Conservation (phyloP, 2,888 invertebrate species). For the Drosophila parthenogenetica region DNA sequence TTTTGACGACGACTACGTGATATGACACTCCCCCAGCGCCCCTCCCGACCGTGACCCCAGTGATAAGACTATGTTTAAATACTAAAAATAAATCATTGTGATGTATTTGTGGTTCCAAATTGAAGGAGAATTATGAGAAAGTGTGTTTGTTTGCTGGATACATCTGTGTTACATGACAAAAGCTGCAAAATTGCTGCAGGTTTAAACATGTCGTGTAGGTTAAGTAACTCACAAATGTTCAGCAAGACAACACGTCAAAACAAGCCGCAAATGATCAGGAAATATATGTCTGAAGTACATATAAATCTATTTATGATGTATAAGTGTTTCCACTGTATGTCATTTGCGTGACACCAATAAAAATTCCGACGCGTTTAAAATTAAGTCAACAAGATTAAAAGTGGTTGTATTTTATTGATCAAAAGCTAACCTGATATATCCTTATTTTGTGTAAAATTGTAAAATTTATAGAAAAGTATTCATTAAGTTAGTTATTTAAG, state of each 20-base stretch:
- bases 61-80: slow-evolving; percentile 36
- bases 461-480: too few species aligned
- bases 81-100: slow-evolving; percentile 32
- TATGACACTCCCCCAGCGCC: slow-evolving; percentile 25
- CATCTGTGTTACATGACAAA: slow-evolving; percentile 71
- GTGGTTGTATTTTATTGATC: too few species aligned
- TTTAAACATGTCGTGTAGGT: slow-evolving; percentile 59
- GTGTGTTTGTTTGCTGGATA: slow-evolving; percentile 82
- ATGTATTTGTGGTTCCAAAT: slow-evolving; percentile 2
- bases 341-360: slow-evolving; percentile 33
- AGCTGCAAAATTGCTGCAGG: not conserved
- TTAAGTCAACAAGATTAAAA: not conserved
- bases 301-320: slow-evolving; percentile 13
- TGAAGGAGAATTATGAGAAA: slow-evolving; percentile 63
- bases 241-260: slow-evolving; percentile 79
- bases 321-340: slow-evolving; percentile 9
- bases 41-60: slow-evolving; percentile 26
- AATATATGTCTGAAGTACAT: slow-evolving; percentile 12
- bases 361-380: slow-evolving; percentile 9
- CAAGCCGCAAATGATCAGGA: slow-evolving; percentile 63
- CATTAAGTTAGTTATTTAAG: too few species aligned
- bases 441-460: too few species aligned
- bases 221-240: slow-evolving; percentile 74
- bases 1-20: slow-evolving; percentile 75
- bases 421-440: too few species aligned